Percentiles rank a stretch among this genome's conserved stretches.
Evolutionary conservation across 2,113 vertebrate species (phyloP).

Genomic region (Lepus timidus): DNA sequence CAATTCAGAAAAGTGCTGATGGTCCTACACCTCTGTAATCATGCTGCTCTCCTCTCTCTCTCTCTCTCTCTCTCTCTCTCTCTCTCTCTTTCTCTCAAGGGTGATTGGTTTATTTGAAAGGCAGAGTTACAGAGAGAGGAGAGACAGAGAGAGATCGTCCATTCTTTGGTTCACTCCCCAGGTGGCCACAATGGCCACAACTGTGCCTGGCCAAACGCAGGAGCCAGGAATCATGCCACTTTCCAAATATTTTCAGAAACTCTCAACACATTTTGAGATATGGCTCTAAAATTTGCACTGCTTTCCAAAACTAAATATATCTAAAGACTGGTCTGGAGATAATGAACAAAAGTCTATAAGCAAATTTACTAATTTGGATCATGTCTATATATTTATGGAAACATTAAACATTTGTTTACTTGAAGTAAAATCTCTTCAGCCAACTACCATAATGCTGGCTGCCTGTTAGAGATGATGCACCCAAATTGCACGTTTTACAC

Average conservation of each 20-base stretch:
- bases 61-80: background rate
- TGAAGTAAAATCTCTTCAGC: conserved; percentile 65
- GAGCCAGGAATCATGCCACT: too few relatives aligned
- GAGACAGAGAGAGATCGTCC: too few relatives aligned
- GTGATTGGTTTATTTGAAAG: too few relatives aligned
- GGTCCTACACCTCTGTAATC: background rate
- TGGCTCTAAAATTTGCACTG: conserved; percentile 14
- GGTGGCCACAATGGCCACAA: too few relatives aligned
- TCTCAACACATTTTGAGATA: conserved; percentile 56
- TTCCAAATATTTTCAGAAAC: conserved; percentile 42
- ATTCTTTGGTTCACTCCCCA: too few relatives aligned
- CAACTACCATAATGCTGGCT: conserved; percentile 67
- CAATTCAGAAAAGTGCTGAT: background rate
- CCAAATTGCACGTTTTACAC: conserved; percentile 65
- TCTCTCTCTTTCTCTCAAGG: background rate
- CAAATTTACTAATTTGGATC: conserved; percentile 60
- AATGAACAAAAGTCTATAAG: conserved; percentile 63
- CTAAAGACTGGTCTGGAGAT: conserved; percentile 44
- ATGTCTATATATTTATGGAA: conserved; percentile 46
- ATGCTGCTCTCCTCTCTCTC: background rate
- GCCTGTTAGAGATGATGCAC: conserved; percentile 61
- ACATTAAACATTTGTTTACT: conserved; percentile 64
- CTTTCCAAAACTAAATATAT: conserved; percentile 54
- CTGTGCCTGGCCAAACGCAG: too few relatives aligned
- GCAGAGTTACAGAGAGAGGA: too few relatives aligned